Base-by-base conservation (phyloP, 2,888 invertebrate species). In the Cinara cedri region DNA sequence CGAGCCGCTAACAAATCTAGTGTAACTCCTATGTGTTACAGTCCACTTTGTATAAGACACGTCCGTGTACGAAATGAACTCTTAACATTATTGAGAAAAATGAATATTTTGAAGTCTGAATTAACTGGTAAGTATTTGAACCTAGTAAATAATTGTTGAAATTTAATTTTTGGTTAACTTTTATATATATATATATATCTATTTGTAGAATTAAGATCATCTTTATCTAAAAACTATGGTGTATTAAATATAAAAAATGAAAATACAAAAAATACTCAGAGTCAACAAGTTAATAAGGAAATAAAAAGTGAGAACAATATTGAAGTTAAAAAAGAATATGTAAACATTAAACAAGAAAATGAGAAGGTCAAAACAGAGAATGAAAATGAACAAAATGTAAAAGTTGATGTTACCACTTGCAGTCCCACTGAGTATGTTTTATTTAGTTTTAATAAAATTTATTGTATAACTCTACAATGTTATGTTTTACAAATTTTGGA, bases 21-120 rank as follows among this genome's bases (percentile, higher is more conserved):
- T 21, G n/a, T 78, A n/a, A 51, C 9, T 42, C 11, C 68, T 1
- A 70, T 70, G 24, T 95, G 95, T 84, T 96, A 93, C 85, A 95
- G 95, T 0, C 93, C 95, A 0, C 86, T 92, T 65, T 96, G 95
- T 85, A 87, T 93, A 72, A 91, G 91, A 84, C 91, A 92, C 84
- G 90, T 89, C 6, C 89, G 89, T 83, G 87, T 94, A 6, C 89
- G 93, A 72, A 90, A 90, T 83, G 91, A 93, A 84, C 86, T 94
- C 65, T 84, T 91, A 83, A 83, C 88, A 80, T 84, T 91, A 83
- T 84, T 91, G n/a, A 72, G 83, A 11, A 83, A 80, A 72, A 83
- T 83, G 54, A 83, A 83, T 11, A 44, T 60, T 42, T 62, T 78
- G 21, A 78, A 78, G 70, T 42, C 60, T n/a, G 78, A 78, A 49